Conservation (phyloP, 2,888 invertebrate species). For the Drosophila prostipennis region DNA sequence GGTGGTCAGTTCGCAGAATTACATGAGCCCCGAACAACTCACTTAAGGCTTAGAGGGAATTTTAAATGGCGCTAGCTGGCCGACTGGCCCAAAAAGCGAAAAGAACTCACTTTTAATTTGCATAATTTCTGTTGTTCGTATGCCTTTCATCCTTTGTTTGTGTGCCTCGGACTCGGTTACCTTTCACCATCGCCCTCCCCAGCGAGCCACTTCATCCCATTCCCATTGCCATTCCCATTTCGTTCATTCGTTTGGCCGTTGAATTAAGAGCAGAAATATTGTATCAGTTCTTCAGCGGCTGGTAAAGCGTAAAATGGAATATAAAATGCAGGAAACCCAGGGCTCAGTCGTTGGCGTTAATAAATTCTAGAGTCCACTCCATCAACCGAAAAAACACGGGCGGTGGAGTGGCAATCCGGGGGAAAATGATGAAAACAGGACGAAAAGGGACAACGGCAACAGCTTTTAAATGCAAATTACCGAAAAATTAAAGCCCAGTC, state of each 20-base stretch:
- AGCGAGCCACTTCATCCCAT: constrained; percentile 22
- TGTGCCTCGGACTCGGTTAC: constrained; percentile 30
- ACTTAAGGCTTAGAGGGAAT: constrained; percentile 31
- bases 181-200: constrained; percentile 18
- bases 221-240: constrained; percentile 25
- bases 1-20: constrained; percentile 23
- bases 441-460: constrained; percentile 42
- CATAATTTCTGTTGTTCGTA: constrained; percentile 61
- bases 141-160: constrained; percentile 51
- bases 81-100: constrained; percentile 1
- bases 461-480: constrained; percentile 75
- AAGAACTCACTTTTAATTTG: constrained; percentile 61
- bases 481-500: constrained; percentile 66
- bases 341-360: constrained; percentile 48
- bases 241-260: constrained; percentile 53
- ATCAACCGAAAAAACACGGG: constrained; percentile 45
- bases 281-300: constrained; percentile 73
- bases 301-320: constrained; percentile 71
- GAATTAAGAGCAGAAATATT: constrained; percentile 73
- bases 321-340: constrained; percentile 59
- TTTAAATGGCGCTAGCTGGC: constrained; percentile 35
- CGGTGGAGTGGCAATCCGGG: neutral
- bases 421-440: constrained; percentile 7
- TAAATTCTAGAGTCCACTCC: constrained; percentile 72
- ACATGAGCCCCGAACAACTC: constrained; percentile 25